Evolutionary conservation across 2,888 invertebrate genomes (phyloP), one percentile per base, ranked within the genome.

Genomic region (Venusia cambrica): DNA sequence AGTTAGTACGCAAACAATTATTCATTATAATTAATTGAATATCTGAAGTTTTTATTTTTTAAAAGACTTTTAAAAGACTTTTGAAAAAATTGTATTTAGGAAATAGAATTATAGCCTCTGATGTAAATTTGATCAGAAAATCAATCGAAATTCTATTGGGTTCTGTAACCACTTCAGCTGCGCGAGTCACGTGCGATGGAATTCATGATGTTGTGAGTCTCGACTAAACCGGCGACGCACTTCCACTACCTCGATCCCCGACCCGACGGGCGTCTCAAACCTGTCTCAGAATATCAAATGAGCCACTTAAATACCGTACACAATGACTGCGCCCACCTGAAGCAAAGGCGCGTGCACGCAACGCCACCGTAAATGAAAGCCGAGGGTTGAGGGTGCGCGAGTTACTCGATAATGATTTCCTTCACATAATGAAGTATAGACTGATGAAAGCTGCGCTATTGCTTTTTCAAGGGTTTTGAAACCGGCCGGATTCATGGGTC

Each of bases 201-300:
- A 57, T 48, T 48, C 51, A 55, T 49, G 55, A 53, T 57, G 56
- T 57, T 62, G 59, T 56, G 60, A 57, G 51, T 40, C 46, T 29
- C 55, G 39, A 37, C 22, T 28, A 11, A 29, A 27, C 24, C 9
- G 17, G 22, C 30, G 20, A 11, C 16, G 35, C 11, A 22, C 11
- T 29, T 70, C 38, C 66, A 63, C 72, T 71, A 65, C 65, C 59
- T 71, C 73, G 71, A 76, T 57, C 54, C 53, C 65, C 61, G 15
- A 59, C 63, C 64, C 70, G 67, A 73, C 76, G 64, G 66, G 77
- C 72, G 77, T 74, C 77, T 73, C 70, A 65, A 84, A 81, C 84
- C 84, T 80, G 79, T 84, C 83, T 80, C 72, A 69, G 84, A 87
- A 87, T 85, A 81, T 85, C 77, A 81, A 85, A 87, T 84, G 79